Base-by-base conservation (phyloP, 92 coral and sea anemone species). In the Bergia sp. region DNA sequence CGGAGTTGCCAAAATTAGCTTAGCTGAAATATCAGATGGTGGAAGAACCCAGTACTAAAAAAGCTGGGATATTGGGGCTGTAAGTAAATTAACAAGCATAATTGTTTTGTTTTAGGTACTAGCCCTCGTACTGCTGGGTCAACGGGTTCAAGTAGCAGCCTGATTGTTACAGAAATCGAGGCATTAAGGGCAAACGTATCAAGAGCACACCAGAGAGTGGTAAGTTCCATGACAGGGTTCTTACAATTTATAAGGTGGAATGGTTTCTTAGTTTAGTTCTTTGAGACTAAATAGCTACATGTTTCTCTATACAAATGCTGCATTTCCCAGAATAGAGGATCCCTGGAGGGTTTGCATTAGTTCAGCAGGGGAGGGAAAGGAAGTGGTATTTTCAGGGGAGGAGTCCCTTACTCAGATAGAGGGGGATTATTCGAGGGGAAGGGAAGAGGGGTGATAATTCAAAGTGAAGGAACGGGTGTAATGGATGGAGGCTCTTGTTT, bases 71-170 rank as follows among this genome's bases (percentile, higher is more conserved):
- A n/a, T n/a, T n/a, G n/a, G n/a, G n/a, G n/a, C 67, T 61, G n/a
- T 15, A 20, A 16, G 67, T 61, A 20, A 3, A 61, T 61, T 61
- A 61, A 61, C 23, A 11, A 61, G 4, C 5, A 61, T 16, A 16
- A 16, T 20, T 20, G 67, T 76, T 38, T 43, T 40, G 8, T 40
- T 11, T 29, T 47, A 79, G 82, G 65, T 73, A 43, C 41, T 50
- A 37, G 82, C 41, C 82, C 82, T 13, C 82, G 21, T 7, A 79
- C 82, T n/a, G 82, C 82, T 49, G 82, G 82, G 3, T 79, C 82
- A 29, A 49, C 66, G 2, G 42, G 82, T 5, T 79, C 65, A 12
- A 79, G 7, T 10, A 79, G 64, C 40, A 23, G 10, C 82, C 40
- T 21, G 18, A 49, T 49, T 3, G 41, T 79, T 18, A 37, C 5